A percentile compares a stretch with the other conserved stretches of the same genome.
Conservation (phyloP, 2,888 invertebrate species). For the Hydraecia micacea region DNA sequence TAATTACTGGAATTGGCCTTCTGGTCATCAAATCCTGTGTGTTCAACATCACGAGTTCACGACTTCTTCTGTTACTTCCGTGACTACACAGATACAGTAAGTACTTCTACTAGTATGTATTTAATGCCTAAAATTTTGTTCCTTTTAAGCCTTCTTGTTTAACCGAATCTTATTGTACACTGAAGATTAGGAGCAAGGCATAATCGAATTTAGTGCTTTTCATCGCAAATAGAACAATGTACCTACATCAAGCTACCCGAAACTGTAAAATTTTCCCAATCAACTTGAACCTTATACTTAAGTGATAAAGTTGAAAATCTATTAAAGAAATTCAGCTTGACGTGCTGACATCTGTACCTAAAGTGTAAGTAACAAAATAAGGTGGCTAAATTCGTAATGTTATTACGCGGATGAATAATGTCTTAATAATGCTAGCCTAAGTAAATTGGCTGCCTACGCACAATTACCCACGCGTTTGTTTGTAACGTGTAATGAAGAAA, state of each 20-base stretch:
- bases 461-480: constrained; percentile 52
- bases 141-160: background rate
- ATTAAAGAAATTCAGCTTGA: too few relatives aligned
- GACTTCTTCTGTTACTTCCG: constrained; percentile 72
- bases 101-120: constrained; percentile 65
- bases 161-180: background rate
- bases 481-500: constrained; percentile 52
- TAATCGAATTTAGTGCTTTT: background rate
- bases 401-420: constrained; percentile 46
- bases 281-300: too few relatives aligned
- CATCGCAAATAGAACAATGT: constrained; percentile 13
- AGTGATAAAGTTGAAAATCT: too few relatives aligned
- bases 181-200: background rate
- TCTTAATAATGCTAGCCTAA: constrained; percentile 52
- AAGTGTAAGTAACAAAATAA: constrained; percentile 13
- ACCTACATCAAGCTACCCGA: background rate
- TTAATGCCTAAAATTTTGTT: background rate
- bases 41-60: constrained; percentile 71
- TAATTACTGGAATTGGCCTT: too few relatives aligned
- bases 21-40: constrained; percentile 76
- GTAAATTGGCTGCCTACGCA: constrained; percentile 57
- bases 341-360: too few relatives aligned
- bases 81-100: constrained; percentile 62
- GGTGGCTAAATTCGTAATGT: constrained; percentile 23
- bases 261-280: too few relatives aligned